Evolutionary conservation across 92 coral and sea anemone species (phyloP).

Genomic region (Umimayanthus chanpuru): DNA sequence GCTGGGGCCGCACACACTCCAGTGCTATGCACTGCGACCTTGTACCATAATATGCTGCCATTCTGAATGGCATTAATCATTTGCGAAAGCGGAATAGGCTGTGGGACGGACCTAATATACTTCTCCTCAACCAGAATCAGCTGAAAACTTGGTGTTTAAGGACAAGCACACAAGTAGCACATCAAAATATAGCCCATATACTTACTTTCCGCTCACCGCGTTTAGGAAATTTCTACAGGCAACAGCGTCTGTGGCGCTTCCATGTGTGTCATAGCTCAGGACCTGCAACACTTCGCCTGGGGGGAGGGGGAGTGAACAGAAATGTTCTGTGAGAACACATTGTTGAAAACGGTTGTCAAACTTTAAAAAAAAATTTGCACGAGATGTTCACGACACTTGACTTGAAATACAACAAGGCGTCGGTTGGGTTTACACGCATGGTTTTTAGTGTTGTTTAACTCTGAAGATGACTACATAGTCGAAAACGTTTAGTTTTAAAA

Average conservation of each 20-base stretch:
- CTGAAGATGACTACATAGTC: too few relatives aligned
- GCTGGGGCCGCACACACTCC: too few relatives aligned
- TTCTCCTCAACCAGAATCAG: neutral
- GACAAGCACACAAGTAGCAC: neutral
- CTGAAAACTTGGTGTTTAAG: too few relatives aligned
- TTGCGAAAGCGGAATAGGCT: neutral
- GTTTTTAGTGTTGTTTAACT: too few relatives aligned
- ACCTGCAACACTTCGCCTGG: slow-evolving; percentile 43
- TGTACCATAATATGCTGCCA: neutral
- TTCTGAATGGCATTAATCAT: neutral
- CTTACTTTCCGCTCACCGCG: slow-evolving; percentile 51
- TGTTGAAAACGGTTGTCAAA: neutral
- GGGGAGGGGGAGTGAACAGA: neutral
- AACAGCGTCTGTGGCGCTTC: slow-evolving; percentile 21
- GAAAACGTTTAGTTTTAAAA: too few relatives aligned
- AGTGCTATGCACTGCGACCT: too few relatives aligned
- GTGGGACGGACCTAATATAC: neutral
- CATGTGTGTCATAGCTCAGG: slow-evolving; percentile 56
- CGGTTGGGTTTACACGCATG: neutral
- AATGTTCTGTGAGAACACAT: neutral
- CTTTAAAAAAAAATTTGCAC: too few relatives aligned
- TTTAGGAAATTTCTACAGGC: slow-evolving; percentile 38
- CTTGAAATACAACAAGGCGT: neutral
- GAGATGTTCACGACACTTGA: neutral
- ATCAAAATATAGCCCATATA: neutral